Percentiles rank a stretch among this genome's conserved stretches.
phyloP scores from a whole-genome alignment of 2,113 vertebrate species.

The Paradoxurus hermaphroditus region DNA sequence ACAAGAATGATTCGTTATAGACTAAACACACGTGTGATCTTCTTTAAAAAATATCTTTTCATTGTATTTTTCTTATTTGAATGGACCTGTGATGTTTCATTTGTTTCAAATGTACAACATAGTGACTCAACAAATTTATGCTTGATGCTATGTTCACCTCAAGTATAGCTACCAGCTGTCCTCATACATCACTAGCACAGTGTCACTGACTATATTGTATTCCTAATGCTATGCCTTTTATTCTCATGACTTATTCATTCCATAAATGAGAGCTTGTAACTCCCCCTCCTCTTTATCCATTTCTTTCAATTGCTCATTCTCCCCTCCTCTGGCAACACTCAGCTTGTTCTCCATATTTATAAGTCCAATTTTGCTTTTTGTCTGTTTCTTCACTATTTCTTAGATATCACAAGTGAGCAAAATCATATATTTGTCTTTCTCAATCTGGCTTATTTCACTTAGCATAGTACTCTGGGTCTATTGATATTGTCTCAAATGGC shows the following conservation, averaged over 20 bases:
- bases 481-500: neutral
- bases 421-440: neutral
- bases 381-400: neutral
- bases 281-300: neutral
- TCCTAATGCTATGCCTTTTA: neutral
- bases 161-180: neutral
- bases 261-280: neutral
- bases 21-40: neutral
- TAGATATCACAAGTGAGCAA: neutral
- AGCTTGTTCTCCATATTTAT: neutral
- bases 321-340: neutral
- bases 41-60: neutral
- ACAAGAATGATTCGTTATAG: neutral
- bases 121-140: neutral
- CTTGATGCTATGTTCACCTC: neutral
- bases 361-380: neutral
- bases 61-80: neutral
- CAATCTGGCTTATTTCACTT: neutral
- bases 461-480: neutral
- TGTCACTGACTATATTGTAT: neutral
- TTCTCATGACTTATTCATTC: neutral
- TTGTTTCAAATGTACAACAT: neutral
- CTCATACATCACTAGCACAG: neutral
- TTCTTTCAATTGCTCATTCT: neutral
- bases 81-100: neutral